Evolutionary conservation across 2,888 invertebrate genomes (phyloP).

Genomic region (Syrista parreyssii): DNA sequence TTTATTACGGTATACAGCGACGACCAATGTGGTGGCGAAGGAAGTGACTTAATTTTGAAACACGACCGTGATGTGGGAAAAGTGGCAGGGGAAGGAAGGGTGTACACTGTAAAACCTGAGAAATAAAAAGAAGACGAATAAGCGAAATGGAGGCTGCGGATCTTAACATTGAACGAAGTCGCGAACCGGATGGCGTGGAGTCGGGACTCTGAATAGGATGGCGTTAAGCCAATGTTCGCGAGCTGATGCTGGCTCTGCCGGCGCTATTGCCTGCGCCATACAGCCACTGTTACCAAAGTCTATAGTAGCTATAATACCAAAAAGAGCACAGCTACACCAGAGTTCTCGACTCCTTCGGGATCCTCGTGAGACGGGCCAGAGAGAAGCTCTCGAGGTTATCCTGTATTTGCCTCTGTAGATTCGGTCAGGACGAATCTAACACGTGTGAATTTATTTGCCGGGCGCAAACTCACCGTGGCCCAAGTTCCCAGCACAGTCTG

Average conservation of each 20-base stretch:
- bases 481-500: conserved; percentile 13
- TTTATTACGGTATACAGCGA: background rate
- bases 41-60: background rate
- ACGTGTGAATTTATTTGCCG: conserved; percentile 29
- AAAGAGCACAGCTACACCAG: background rate
- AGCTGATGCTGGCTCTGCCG: background rate
- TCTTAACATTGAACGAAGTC: background rate
- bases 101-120: background rate
- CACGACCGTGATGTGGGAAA: too few relatives aligned
- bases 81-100: too few relatives aligned
- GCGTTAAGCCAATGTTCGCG: conserved; percentile 3
- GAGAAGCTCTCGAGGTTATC: background rate
- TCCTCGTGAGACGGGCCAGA: background rate
- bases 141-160: background rate
- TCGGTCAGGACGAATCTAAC: conserved; percentile 11
- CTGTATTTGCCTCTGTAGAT: conserved; percentile 10
- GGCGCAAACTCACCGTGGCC: conserved; percentile 33
- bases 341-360: background rate
- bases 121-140: background rate
- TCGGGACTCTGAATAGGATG: background rate
- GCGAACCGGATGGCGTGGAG: background rate
- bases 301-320: background rate
- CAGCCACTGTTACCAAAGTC: background rate
- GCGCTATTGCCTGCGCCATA: background rate
- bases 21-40: background rate